Evolutionary conservation across 30 jellyfish, hydroid and myxozoan species (phyloP).

Genomic region (Rhopilema esculentum): DNA sequence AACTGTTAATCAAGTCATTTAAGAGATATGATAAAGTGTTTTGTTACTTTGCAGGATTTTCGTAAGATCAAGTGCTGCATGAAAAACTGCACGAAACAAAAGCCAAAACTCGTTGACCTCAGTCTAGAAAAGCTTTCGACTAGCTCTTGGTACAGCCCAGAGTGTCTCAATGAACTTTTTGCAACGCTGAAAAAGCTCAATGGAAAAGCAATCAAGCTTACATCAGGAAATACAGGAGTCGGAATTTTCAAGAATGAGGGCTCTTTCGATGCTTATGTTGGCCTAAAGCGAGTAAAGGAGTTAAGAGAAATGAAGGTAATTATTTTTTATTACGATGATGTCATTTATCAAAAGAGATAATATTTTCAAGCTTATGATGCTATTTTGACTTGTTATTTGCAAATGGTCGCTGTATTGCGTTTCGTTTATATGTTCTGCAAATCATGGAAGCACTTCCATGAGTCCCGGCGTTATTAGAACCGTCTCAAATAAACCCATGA

Average conservation of each 20-base stretch:
- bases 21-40: no score
- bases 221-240: conserved; percentile 51
- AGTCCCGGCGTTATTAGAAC: no score
- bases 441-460: no score
- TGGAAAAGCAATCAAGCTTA: conserved; percentile 3
- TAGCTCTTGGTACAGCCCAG: conserved; percentile 48
- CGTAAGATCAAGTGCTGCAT: conserved; percentile 24
- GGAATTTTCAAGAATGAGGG: conserved; percentile 45
- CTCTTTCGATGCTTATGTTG: conserved; percentile 33
- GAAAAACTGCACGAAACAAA: conserved; percentile 33
- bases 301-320: conserved; percentile 39
- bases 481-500: no score
- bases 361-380: no score
- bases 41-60: conserved; percentile 33
- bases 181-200: background rate
- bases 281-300: conserved; percentile 40
- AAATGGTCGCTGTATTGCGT: no score
- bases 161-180: conserved; percentile 9
- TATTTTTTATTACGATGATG: background rate
- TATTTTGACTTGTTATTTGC: no score
- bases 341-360: background rate
- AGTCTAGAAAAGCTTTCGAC: background rate
- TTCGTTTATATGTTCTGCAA: no score
- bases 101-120: conserved; percentile 4
- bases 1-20: no score